Base-by-base conservation (phyloP, 2,888 invertebrate genomes). In the Phorcus lineatus region DNA sequence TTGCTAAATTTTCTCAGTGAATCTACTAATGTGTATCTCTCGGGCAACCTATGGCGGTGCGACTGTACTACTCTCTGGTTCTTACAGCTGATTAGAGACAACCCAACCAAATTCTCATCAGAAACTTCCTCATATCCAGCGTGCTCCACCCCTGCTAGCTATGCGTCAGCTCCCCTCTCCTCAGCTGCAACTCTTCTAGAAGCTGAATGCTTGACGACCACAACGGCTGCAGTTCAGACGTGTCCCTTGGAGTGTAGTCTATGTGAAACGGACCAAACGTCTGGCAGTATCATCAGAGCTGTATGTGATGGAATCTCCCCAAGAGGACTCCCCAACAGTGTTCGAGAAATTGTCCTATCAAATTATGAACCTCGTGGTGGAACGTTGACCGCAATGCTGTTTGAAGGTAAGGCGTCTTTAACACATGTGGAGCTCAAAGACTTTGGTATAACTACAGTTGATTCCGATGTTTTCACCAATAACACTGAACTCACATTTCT, bases 401-500 rank as follows among this genome's bases (percentile, higher is more conserved):
- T 75, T 52, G 75, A 40, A 19, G 54, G 54, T 4, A 75, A 75
- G 36, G 13, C 22, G 9, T 9, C 16, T 52, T 31, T 75, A 52
- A 52, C 47, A 52, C 22, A n/a, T 16, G 75, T 75, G 13, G 24
- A 16, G 7, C 31, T 75, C 3, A 75, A 75, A 16, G 52, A 47
- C 31, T 75, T 52, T 53, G 24, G 54, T 22, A 52, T 75, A 16
- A 17, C 19, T 19, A 13, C 28, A 4, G n/a, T 75, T 17, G 31
- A 47, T 6, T 75, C 75, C 13, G 75, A 54, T 28, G 75, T 54
- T 17, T 75, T 75, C 28, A 22, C 53, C 13, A 52, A 75, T 53
- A 53, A 52, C 24, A 81, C 77, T 6, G 47, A 74, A 55, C 74
- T 88, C 40, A 82, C 81, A 66, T 82, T 82, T 74, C 57, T 88